Evolutionary conservation across 2,113 vertebrate genomes (phyloP), one percentile per base, ranked within the genome.

Genomic region (Psittacus erithacus): DNA sequence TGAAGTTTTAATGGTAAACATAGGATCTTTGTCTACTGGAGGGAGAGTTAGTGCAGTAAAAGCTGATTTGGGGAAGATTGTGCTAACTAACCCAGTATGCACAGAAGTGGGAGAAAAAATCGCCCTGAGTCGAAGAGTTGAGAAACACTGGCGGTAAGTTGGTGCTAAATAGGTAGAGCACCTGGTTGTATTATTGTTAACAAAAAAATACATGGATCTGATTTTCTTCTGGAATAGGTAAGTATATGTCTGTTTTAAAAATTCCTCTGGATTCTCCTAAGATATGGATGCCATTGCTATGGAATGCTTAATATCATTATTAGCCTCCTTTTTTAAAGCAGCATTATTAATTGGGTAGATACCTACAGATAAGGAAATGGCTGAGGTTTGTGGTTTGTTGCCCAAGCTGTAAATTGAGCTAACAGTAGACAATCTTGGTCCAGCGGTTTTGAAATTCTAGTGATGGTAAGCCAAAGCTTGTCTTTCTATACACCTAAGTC

Each of bases 61-160:
- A 94, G 99, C 99, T 16, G 99, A 99, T 97, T 97, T 99, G 98
- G 99, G 99, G 74, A 99, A 99, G 98, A 99, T 99, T 23, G 99
- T 99, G 88, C 98, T 99, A 31, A 99, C 99, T 73, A 99, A 99
- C 96, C 99, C 99, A 18, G 99, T 99, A 19, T 99, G 99, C 98
- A 99, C 99, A 27, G 99, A 99, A 98, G 99, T 99, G 46, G 99
- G 99, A 86, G 99, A 99, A 98, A 99, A 99, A 98, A 99, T 99
- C 93, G 99, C 99, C 38, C 98, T 99, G 86, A 99, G 99, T 95
- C 98, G 99, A 92, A 98, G 99, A 96, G 99, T 99, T 97, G 99
- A 99, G 96, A 99, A 99, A 96, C 99, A 99, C 68, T 99, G 99
- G 99, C 99, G 99, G 99, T 99, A 94, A 99, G 98, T 97, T 93